These are phyloP conservation scores for Meliscaeva auricollis DNA, from an alignment of 2,888 invertebrate genomes.

Conservation along the genomic window DNA sequence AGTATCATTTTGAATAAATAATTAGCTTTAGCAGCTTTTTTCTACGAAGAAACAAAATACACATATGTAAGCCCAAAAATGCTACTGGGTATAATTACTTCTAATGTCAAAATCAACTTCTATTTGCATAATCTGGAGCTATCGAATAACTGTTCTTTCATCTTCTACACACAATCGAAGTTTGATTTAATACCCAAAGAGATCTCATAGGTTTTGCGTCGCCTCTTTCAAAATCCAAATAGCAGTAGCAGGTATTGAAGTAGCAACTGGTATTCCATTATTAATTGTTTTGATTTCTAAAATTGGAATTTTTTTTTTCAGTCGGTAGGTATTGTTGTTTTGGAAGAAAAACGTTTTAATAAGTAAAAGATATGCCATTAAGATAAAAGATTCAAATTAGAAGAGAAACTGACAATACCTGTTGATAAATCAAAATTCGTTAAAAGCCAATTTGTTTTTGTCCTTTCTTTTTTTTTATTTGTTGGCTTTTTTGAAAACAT, in stretches of 20 bases:
- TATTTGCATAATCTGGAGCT: slow-evolving; percentile 65
- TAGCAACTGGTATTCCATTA: slow-evolving; percentile 66
- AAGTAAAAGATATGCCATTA: slow-evolving; percentile 62
- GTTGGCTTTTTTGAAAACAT: slow-evolving; percentile 35
- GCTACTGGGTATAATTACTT: slow-evolving; percentile 73
- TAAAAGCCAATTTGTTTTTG: slow-evolving; percentile 37
- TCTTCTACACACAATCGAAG: slow-evolving; percentile 37
- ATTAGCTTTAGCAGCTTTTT: background rate
- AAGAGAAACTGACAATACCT: slow-evolving; percentile 51
- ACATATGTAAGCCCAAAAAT: slow-evolving; percentile 27
- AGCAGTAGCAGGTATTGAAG: slow-evolving; percentile 23
- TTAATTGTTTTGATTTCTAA: slow-evolving; percentile 59
- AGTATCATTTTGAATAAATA: slow-evolving; percentile 47
- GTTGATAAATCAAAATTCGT: slow-evolving; percentile 63
- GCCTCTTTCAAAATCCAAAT: background rate
- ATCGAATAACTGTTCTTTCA: slow-evolving; percentile 64
- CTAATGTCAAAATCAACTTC: slow-evolving; percentile 55
- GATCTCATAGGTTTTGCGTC: slow-evolving; percentile 28
- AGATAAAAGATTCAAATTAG: slow-evolving; percentile 68
- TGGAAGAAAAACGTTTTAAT: slow-evolving; percentile 40
- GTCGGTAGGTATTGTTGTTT: background rate
- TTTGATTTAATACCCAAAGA: slow-evolving; percentile 61
- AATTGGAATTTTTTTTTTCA: slow-evolving; percentile 38
- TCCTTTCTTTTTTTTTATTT: slow-evolving; percentile 25
- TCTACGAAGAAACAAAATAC: background rate